Evolutionary conservation across 2,113 vertebrate genomes (phyloP), one percentile per base, ranked within the genome.

Genomic region (Ariopsis seemanni): DNA sequence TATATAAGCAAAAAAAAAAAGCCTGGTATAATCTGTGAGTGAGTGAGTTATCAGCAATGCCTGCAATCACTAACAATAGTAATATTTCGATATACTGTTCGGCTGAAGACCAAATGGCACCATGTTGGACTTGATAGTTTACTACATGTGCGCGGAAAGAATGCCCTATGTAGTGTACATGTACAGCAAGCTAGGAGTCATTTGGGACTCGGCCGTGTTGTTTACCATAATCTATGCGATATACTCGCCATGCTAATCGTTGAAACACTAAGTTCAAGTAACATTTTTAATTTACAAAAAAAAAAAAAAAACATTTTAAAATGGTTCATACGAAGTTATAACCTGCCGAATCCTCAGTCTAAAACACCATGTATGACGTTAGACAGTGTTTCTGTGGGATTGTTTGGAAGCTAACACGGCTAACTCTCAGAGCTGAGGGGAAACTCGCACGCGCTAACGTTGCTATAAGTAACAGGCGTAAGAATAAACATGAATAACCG

Each of bases 181-280:
- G 22, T 25, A 62, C 57, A 62, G 30, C 1, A 0, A 62, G 53
- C 5, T 71, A 11, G 11, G 57, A 82, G 57, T 62, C 79, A 62
- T 62, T 82, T 82, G 57, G 57, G 57, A 58, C 48, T 82, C 79
- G 25, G 79, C 57, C 79, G 48, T 82, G 79, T 60, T 81, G 78
- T 82, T 82, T 82, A 62, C 57, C 6, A 62, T 82, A 82, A 81
- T 30, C 0, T 48, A 48, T 12, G 17, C 17, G 0, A 60, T 82
- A 42, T 25, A 62, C 30, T 14, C 58, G 79, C 58, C 57, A 25
- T 62, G 79, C 57, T 82, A 82, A 11, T 1, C 62, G 34, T 10
- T 1, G 20, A 78, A 55, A 27, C 52, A 18, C 27, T 1, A 82
- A 62, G 79, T 82, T 11, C 8, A 25, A 62, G 5, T 25, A 82